Evolutionary conservation across 2,797 vertebrate species (phyloP).

Genomic region (Anolis apletophallus): DNA sequence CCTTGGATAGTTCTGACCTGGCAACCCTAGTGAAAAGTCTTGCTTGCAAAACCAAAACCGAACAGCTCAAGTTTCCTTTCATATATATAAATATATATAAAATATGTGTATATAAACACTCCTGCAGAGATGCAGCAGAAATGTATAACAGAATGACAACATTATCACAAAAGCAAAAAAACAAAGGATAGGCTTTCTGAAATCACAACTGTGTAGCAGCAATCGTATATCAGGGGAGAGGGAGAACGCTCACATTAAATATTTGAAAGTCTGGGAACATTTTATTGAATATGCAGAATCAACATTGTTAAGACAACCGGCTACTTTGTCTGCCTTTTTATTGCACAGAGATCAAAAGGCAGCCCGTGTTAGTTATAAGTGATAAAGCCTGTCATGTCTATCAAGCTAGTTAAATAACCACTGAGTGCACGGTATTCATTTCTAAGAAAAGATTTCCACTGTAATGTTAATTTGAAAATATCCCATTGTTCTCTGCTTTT

Average conservation of each 20-base stretch:
- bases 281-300: constrained; percentile 55
- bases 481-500: constrained; percentile 37
- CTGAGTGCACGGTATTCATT: constrained; percentile 58
- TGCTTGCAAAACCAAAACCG: not conserved
- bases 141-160: not conserved
- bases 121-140: not conserved
- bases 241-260: constrained; percentile 46
- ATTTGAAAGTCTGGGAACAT: constrained; percentile 52
- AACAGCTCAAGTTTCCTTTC: not conserved
- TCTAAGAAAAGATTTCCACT: constrained; percentile 43
- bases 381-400: constrained; percentile 59
- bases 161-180: not conserved
- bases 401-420: constrained; percentile 63
- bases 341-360: constrained; percentile 59
- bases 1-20: no score
- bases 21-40: not conserved
- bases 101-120: no score
- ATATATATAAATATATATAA: no score
- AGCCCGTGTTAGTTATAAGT: constrained; percentile 52
- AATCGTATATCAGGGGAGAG: not conserved
- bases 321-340: constrained; percentile 54
- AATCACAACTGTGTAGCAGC: not conserved
- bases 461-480: constrained; percentile 69
- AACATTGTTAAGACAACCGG: constrained; percentile 60
- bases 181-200: constrained; percentile 19